Percentiles rank a stretch among this genome's conserved stretches.
Evolutionary conservation across 2,888 invertebrate genomes (phyloP).

Genomic region (Leuctra nigra): DNA sequence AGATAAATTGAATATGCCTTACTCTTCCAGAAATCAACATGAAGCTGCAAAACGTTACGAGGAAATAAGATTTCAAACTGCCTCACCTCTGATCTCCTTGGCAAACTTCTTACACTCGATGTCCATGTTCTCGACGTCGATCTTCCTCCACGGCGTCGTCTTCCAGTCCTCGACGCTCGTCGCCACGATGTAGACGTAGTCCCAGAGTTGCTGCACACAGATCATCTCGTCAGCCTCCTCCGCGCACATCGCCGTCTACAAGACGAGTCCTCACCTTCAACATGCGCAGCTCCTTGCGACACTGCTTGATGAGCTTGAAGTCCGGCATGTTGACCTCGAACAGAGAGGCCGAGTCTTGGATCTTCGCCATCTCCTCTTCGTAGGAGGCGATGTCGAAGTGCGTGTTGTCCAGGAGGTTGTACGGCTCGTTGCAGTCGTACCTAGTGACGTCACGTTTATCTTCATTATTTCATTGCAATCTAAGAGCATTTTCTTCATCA

Average conservation of each 20-base stretch:
- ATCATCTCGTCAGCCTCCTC: background rate
- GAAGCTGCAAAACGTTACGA: too few species aligned
- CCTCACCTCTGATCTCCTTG: slow-evolving; percentile 70
- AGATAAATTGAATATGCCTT: too few species aligned
- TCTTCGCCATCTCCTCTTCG: slow-evolving; percentile 78
- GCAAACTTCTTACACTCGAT: slow-evolving; percentile 97
- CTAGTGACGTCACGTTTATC: too few species aligned
- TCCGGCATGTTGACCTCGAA: slow-evolving; percentile 95
- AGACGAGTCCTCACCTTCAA: slow-evolving; percentile 56
- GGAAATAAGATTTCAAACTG: background rate
- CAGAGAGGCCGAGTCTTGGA: slow-evolving; percentile 83
- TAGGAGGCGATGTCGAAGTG: slow-evolving; percentile 69
- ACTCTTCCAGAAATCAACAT: too few species aligned
- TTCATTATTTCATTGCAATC: too few species aligned
- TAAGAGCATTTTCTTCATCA: too few species aligned
- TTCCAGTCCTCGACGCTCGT: slow-evolving; percentile 96
- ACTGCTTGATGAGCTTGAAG: slow-evolving; percentile 86
- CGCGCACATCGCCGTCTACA: background rate
- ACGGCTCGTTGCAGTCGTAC: slow-evolving; percentile 67
- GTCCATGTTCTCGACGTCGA: slow-evolving; percentile 98
- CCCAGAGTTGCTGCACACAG: slow-evolving; percentile 96
- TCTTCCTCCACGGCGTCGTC: slow-evolving; percentile 81
- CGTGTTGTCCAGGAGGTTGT: slow-evolving; percentile 67
- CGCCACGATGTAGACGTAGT: slow-evolving; percentile 83
- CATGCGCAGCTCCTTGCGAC: slow-evolving; percentile 83